Evolutionary conservation across 1,140 invertebrate genomes (phyloP).

Genomic region (Antheraea pernyi): DNA sequence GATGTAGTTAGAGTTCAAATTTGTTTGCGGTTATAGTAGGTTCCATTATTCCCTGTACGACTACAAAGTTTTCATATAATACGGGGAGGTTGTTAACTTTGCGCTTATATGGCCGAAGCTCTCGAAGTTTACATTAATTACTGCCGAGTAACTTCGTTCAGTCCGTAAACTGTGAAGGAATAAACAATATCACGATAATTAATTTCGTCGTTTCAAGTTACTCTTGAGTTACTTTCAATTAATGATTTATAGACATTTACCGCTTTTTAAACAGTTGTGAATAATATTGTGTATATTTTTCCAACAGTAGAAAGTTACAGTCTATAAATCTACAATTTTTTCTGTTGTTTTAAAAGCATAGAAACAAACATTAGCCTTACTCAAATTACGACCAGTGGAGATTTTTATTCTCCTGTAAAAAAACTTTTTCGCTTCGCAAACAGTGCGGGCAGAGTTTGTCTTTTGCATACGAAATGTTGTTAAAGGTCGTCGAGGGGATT

Average conservation of each 20-base stretch:
- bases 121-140: conserved; percentile 48
- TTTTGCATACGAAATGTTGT: conserved; percentile 43
- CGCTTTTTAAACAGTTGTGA: neutral
- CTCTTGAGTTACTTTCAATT: neutral
- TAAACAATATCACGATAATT: conserved; percentile 55
- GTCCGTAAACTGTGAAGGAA: conserved; percentile 39
- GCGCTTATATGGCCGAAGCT: conserved; percentile 36
- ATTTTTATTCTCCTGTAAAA: conserved; percentile 29
- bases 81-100: conserved; percentile 32
- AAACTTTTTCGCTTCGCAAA: conserved; percentile 41
- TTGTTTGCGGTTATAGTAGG: neutral
- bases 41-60: conserved; percentile 18
- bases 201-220: conserved; percentile 32
- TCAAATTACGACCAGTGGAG: conserved; percentile 20
- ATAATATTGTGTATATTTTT: neutral
- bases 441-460: conserved; percentile 28
- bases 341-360: too few relatives aligned
- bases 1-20: conserved; percentile 6
- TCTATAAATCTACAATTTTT: too few relatives aligned
- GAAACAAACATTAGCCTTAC: neutral
- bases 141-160: conserved; percentile 34
- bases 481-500: conserved; percentile 32
- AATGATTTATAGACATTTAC: neutral
- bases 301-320: neutral
- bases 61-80: conserved; percentile 23